Base-by-base conservation (phyloP, 1,140 invertebrate genomes). In the Armadillidium nasatum region DNA sequence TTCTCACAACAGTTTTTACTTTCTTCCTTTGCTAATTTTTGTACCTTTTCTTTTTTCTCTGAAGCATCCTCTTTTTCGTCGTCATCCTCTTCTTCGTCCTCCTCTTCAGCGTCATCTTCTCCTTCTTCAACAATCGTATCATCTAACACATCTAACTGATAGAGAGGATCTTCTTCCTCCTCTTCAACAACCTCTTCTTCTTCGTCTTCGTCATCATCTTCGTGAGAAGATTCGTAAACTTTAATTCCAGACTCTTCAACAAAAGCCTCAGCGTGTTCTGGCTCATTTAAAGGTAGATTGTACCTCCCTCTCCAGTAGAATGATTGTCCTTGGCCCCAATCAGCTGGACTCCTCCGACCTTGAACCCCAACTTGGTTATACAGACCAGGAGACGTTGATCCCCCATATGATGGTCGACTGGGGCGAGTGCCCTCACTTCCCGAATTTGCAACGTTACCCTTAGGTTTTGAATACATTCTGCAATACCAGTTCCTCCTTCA, bases 241-340 rank as follows among this genome's bases (percentile, higher is more conserved):
- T 74, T 74, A 44, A 74, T 74, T 6, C 73, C 73, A 0, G 73
- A 67, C 33, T 74, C 73, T 67, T 74, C 54, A 54, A 74, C 73
- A 54, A 74, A 74, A 23, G 73, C 73, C n/a, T 74, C 73, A 22
- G 50, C 73, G 43, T 67, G 19, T 13, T 74, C 73, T 13, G 73
- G 73, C 60, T 74, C 73, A 3, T 43, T 60, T 2, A 67, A 44
- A 43, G 72, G 72, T 21, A 60, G 73, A 7, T 60, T 60, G 19
- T 15, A 60, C 50, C 50, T 60, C 19, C 2, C 2, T 60, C 50
- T 60, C 50, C 50, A 60, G 50, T 60, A 60, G 50, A 15, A 60
- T 19, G 50, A 15, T 60, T 60, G 50, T 4, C 50, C 50, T 19
- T 50, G 46, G 46, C 9, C 9, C 46, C 46, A 50, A 50, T 50